Evolutionary conservation across 1,140 invertebrate species (phyloP), one percentile per base, ranked within the genome.

Genomic region (Conus ventricosus): DNA sequence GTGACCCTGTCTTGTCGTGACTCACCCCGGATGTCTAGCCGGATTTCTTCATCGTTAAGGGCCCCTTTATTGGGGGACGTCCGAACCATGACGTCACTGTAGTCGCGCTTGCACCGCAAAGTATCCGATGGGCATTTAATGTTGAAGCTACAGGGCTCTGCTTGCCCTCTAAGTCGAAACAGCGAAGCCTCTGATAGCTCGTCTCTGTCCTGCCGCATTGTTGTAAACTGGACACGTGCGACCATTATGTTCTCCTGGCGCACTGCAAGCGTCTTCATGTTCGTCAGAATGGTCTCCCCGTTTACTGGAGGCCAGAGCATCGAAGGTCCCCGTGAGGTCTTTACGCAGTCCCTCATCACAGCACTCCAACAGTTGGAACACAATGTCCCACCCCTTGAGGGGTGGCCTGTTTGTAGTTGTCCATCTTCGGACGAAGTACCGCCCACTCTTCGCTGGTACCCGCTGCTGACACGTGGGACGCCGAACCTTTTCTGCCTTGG

Each of bases 171-270:
- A 1, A 91, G 54, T 7, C 85, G n/a, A 27, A n/a, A 89, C 90
- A 81, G 88, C 25, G 71, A 92, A 92, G 11, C 20, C 67, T 1
- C 90, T 87, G 1, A 91, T 85, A 17, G 85, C 67, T 87, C 85
- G 39, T 89, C 88, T 1, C 63, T 53, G 60, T 87, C 85, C 67
- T 89, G 88, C 3, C 55, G 6, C 88, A 89, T 89, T 25, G 84
- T 67, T 51, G 87, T 85, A 53, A 82, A 17, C 67, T 71, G 67
- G 8, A 71, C 67, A 91, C 15, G 89, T 88, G 81, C 91, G 5
- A 92, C 90, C 89, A 92, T 91, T 1, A 87, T 88, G 54, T 91
- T 92, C 85, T 92, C 89, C 11, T 89, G 17, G 91, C 91, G 81
- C 8, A 54, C 81, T 54, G 91, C 90, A 20, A 89, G 88, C 27